Evolutionary conservation across 2,888 invertebrate species (phyloP).

Genomic region (Tricholauxania praeusta): DNA sequence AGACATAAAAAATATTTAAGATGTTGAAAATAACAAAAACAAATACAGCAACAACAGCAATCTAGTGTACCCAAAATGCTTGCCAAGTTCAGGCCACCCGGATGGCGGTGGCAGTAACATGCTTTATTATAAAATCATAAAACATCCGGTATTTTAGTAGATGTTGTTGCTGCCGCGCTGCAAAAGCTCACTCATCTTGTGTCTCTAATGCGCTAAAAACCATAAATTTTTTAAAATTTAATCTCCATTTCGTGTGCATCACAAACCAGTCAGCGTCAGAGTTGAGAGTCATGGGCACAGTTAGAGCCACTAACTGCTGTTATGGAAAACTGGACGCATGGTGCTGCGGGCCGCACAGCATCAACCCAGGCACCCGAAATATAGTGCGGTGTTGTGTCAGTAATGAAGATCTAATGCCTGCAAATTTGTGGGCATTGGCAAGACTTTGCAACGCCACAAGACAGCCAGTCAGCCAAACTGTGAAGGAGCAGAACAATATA

Average conservation of each 20-base stretch:
- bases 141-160: constrained; percentile 42
- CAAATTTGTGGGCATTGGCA: constrained; percentile 36
- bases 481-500: background rate
- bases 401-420: constrained; percentile 49
- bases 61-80: no score
- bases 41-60: constrained; percentile 40
- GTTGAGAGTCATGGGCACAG: constrained; percentile 28
- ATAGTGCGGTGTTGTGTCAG: constrained; percentile 36
- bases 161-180: constrained; percentile 9
- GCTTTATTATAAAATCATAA: constrained; percentile 53
- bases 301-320: constrained; percentile 32
- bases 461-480: background rate
- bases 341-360: background rate
- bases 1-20: constrained; percentile 46
- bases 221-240: constrained; percentile 54
- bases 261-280: constrained; percentile 40
- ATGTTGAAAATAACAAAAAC: constrained; percentile 42
- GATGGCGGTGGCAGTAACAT: constrained; percentile 39
- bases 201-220: constrained; percentile 51
- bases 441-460: background rate
- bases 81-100: no score
- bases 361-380: constrained; percentile 28
- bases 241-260: constrained; percentile 39
- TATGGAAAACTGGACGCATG: constrained; percentile 12
- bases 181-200: constrained; percentile 14